Base-by-base conservation (phyloP, 1,140 invertebrate species). In the Luehdorfia chinensis region DNA sequence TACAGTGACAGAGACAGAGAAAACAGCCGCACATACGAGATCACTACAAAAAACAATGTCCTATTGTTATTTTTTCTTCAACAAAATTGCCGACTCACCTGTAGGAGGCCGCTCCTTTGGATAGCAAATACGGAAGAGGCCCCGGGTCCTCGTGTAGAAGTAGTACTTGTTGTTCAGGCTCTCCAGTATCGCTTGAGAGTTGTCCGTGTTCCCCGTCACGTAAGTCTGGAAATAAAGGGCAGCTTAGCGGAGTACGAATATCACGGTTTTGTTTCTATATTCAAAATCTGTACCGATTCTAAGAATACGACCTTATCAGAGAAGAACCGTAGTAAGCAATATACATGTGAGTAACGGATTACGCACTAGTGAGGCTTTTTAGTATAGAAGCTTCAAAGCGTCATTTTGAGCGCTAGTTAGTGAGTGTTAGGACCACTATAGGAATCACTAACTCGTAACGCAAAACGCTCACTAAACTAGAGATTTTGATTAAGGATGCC, bases 91-190 rank as follows among this genome's bases (percentile, higher is more conserved):
- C 0, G 9, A 36, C 88, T 91, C 89, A 96, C 95, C 93, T 74
- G 92, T 92, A 43, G 94, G 93, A 31, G 95, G 94, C 58, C 93
- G 90, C 70, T 96, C 94, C 83, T 95, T 95, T 13, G 95, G 94
- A 79, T 95, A 97, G 72, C 96, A 97, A 84, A 95, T 93, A 67
- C 96, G 90, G 88, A 97, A 97, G 2, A 97, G 88, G 63, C 96
- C 96, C 66, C 95, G 91, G 56, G 95, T 96, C 72, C 95, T 92
- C 23, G 94, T 94, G 81, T 92, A 96, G 78, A 93, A 96, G 69
- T 92, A 95, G 78, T 94, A 95, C 84, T 95, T 95, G 37, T 89
- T 90, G 73, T 95, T 94, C 75, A 96, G 88, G 59, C 91, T 92
- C 55, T 95, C 93, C 41, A 95, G 79, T 45, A 95, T 87, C n/a